phyloP scores from a whole-genome alignment of 2,113 vertebrate species.

The Oreochromis spilurus region DNA sequence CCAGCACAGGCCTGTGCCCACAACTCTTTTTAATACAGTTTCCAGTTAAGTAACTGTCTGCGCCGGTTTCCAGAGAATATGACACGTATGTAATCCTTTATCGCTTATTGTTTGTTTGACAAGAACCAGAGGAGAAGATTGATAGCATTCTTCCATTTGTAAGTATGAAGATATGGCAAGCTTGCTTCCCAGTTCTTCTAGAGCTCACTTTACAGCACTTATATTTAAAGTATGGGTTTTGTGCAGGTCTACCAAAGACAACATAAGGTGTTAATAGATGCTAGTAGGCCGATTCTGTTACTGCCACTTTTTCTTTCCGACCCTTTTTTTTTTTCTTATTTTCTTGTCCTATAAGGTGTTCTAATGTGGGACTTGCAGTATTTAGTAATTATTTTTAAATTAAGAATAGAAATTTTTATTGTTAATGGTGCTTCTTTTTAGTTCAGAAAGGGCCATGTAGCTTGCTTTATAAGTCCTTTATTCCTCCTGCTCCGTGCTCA shows the following conservation, averaged over 20 bases:
- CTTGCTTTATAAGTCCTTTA: neutral
- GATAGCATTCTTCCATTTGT: neutral
- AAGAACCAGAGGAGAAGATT: neutral
- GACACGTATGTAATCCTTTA: neutral
- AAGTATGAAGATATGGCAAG: neutral
- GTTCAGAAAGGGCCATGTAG: neutral
- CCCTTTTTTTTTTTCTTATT: neutral
- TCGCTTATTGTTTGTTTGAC: neutral
- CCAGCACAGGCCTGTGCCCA: neutral
- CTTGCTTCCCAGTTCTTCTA: neutral
- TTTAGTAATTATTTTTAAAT: neutral
- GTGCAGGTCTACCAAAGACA: neutral
- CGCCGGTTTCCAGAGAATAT: neutral
- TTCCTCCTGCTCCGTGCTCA: neutral
- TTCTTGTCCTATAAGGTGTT: neutral
- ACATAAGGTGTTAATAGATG: neutral
- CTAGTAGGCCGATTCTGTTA: neutral
- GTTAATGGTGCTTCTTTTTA: neutral
- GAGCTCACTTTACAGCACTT: neutral
- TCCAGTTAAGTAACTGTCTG: neutral
- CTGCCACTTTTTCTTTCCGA: neutral
- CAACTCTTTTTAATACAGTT: neutral
- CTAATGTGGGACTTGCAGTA: neutral
- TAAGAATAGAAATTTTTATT: neutral
- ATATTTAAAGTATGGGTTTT: neutral